Base-by-base conservation (phyloP, 2,888 invertebrate species). In the Teleiodes luculella region DNA sequence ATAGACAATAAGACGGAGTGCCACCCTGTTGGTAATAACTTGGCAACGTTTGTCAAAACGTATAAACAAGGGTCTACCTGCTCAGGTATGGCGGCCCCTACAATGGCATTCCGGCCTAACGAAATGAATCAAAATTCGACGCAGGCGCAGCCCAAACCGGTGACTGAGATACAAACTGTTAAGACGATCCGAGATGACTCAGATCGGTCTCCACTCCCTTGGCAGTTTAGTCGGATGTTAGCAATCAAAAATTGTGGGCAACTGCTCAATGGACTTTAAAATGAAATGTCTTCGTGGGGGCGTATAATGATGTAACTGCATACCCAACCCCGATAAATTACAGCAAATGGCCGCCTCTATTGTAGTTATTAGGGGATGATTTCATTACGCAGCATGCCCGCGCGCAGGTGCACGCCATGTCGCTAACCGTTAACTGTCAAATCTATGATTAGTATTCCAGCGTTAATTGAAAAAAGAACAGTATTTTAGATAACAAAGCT, bases 51-150 rank as follows among this genome's bases (percentile, higher is more conserved):
- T 85, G 86, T 83, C 83, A 86, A 80, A 79, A 81, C 67, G 75
- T 77, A 83, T 81, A 83, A 83, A 84, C 83, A 86, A 72, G 68
- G 62, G 35, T 48, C 57, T 66, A 64, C 67, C 65, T 67, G 70
- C 67, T 67, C 86, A 87, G 86, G 88, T 86, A 87, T 72, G 68
- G 66, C 80, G 79, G 77, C 78, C 69, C 66, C 69, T 68, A 86
- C 86, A 87, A 88, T 87, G 80, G 85, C 86, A 88, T 88, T 86
- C 88, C 86, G 76, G 69, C 65, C 83, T 84, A 81, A 76, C 80
- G 78, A 85, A 85, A 86, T 87, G 83, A 88, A 86, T 87, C 86
- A 83, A 86, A 86, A 84, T 79, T 83, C 81, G 76, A 64, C 70
- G 72, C 76, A 73, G 76, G 65, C 69, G 73, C 76, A 74, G 66